Percentiles rank a stretch among this genome's conserved stretches.
Conservation (phyloP, 1,140 invertebrate genomes). For the Platyura marginata region DNA sequence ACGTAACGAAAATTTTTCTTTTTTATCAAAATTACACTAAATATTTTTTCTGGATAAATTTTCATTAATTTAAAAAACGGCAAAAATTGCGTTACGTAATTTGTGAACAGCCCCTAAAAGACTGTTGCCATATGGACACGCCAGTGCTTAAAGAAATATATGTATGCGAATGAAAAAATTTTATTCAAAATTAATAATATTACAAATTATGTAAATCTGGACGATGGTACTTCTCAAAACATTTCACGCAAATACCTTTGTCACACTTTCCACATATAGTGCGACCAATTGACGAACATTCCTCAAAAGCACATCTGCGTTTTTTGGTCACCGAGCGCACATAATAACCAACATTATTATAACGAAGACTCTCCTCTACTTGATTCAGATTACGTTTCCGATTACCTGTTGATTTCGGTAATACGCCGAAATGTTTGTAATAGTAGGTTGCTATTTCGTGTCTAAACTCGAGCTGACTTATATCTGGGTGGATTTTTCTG, state of each 20-base stretch:
- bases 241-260: slow-evolving; percentile 5
- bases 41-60: too few species aligned
- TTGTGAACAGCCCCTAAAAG: too few species aligned
- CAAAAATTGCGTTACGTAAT: too few species aligned
- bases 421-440: slow-evolving; percentile 2
- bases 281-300: slow-evolving; percentile 2
- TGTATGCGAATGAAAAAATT: too few species aligned
- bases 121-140: too few species aligned
- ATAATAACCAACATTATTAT: slow-evolving; percentile 4
- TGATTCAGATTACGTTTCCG: not conserved
- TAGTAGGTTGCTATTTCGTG: slow-evolving; percentile 2
- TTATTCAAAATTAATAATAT: too few species aligned
- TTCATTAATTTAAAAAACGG: too few species aligned
- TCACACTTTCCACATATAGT: slow-evolving; percentile 5
- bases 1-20: too few species aligned
- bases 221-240: slow-evolving; percentile 2
- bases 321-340: not conserved
- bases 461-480: slow-evolving; percentile 1
- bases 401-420: slow-evolving; percentile 1
- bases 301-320: slow-evolving; percentile 3
- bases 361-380: slow-evolving; percentile 1
- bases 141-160: too few species aligned
- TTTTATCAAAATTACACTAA: too few species aligned
- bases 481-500: slow-evolving; percentile 1
- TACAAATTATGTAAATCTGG: too few species aligned